These are phyloP conservation scores for Gari tellinella DNA, from an alignment of 2,888 invertebrate species.

Conservation along the genomic window DNA sequence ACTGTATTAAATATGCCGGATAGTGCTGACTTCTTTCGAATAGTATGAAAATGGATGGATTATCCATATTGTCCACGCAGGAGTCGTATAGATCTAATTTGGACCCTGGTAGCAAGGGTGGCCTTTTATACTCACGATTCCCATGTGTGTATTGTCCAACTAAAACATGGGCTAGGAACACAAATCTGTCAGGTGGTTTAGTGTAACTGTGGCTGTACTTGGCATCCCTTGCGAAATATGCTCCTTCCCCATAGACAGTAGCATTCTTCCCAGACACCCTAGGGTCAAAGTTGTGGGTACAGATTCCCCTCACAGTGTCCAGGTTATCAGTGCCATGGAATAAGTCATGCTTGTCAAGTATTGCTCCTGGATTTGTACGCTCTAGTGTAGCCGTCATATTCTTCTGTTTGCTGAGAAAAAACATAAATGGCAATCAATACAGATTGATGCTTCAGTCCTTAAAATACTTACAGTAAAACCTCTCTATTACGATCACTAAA, in stretches of 20 bases:
- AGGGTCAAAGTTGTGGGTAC: constrained; percentile 71
- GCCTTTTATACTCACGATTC: constrained; percentile 39
- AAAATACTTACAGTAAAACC: too few relatives aligned
- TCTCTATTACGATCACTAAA: too few relatives aligned
- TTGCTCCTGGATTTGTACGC: constrained; percentile 4
- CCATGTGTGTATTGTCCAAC: constrained; percentile 72
- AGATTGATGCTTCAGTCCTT: too few relatives aligned
- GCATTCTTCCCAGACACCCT: constrained; percentile 70
- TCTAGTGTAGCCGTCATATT: constrained; percentile 38
- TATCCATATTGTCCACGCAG: constrained; percentile 65
- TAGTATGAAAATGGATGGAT: constrained; percentile 70
- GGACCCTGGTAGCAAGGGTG: constrained; percentile 61
- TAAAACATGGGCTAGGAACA: constrained; percentile 73
- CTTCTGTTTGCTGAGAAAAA: constrained; percentile 39
- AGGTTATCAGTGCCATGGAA: constrained; percentile 72
- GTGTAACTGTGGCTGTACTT: constrained; percentile 66
- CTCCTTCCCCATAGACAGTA: constrained; percentile 72
- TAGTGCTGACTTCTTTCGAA: constrained; percentile 73
- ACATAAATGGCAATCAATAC: too few relatives aligned
- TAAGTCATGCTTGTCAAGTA: constrained; percentile 52
- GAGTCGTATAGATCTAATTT: constrained; percentile 69
- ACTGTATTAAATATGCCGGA: constrained; percentile 72
- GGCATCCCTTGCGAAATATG: constrained; percentile 67
- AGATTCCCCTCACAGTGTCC: constrained; percentile 66
- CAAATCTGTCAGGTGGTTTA: constrained; percentile 36